Evolutionary conservation across 2,888 invertebrate genomes (phyloP), one percentile per base, ranked within the genome.

Genomic region (Drosophila melanosoma): DNA sequence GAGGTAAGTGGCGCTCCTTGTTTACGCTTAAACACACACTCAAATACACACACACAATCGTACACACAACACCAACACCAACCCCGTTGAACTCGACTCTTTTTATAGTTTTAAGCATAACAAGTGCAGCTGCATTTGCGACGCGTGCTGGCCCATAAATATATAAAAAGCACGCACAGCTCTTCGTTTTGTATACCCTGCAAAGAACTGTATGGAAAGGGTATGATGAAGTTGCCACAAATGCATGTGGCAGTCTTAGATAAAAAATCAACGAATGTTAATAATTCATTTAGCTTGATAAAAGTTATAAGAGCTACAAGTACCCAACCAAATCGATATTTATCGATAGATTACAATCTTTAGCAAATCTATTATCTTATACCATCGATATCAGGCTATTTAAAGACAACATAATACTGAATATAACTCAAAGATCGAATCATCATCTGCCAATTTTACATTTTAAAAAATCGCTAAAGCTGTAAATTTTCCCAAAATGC

Each of bases 1-100:
- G 96, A 95, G 96, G 96, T 96, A 94, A 94, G 94, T 92, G 86
- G 90, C 80, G 92, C 73, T 91, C 87, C 80, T 56, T 76, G 76
- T 64, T 42, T 48, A 49, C 56, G 61, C 38, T 20, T 33, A 49
- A 20, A 45, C 53, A 7, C 54, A 36, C 52, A 20, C 33, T 35
- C 53, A 35, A 20, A 35, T 20, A n/a, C 8, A 6, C 10, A 6
- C 6, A 35, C 6, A 36, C 35, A 54, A 8, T 20, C 0, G 7
- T 48, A 17, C 49, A 26, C 17, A 12, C 32, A 6, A 23, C 33
- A 51, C 8, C 20, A 26, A 40, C 15, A 15, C 45, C 23, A 42
- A 35, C 11, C 33, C n/a, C 40, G n/a, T 33, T 23, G 20, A 45
- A 15, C 10, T 36, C 23, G n/a, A 15, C 32, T 20, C 10, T 23